These are phyloP conservation scores for Manacus vitellinus DNA, from an alignment of 2,113 vertebrate species.

Conservation along the genomic window DNA sequence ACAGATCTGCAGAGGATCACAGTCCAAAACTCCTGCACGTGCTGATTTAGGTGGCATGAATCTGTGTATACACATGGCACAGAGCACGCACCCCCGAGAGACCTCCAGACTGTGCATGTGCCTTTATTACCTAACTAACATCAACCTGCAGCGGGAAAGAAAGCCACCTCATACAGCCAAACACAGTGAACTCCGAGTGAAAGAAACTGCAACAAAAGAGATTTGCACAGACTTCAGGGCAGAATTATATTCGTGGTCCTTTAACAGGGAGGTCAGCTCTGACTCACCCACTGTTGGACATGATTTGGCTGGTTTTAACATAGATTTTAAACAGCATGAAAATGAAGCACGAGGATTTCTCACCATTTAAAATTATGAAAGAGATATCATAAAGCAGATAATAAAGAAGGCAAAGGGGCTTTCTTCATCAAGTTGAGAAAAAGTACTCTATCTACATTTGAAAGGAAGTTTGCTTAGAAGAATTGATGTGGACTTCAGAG, in stretches of 20 bases:
- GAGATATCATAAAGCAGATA: neutral
- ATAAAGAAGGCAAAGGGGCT: neutral
- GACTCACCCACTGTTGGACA: neutral
- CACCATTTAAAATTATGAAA: neutral
- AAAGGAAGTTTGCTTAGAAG: slow-evolving; percentile 60
- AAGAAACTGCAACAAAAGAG: neutral
- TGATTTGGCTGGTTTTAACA: neutral
- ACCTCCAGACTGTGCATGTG: neutral
- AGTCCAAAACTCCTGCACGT: neutral
- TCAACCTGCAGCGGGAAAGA: neutral
- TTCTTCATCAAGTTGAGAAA: neutral
- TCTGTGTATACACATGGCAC: fast-evolving
- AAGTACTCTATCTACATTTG: slow-evolving; percentile 58
- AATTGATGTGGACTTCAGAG: slow-evolving; percentile 25
- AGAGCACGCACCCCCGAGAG: fast-evolving
- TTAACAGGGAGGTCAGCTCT: neutral
- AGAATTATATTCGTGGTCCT: neutral
- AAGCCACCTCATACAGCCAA: neutral
- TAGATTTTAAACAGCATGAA: neutral
- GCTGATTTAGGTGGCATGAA: neutral
- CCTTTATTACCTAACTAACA: neutral
- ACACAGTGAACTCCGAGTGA: neutral
- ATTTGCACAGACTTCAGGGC: neutral
- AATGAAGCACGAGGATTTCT: neutral
- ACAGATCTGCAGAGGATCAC: neutral